Evolutionary conservation across 2,113 vertebrate genomes (phyloP).

Genomic region (Puma concolor): DNA sequence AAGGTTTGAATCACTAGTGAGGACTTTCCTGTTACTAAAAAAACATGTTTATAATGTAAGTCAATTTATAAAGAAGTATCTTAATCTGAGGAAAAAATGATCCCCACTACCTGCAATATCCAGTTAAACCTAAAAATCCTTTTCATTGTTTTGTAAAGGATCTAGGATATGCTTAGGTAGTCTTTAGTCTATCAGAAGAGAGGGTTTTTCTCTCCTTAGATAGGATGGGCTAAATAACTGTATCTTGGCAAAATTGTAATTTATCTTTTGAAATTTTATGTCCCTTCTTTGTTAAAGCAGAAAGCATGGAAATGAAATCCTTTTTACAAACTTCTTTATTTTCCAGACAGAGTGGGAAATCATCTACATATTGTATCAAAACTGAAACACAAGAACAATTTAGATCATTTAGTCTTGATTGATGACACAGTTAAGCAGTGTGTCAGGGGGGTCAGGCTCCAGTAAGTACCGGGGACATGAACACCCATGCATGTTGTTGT

Average conservation of each 20-base stretch:
- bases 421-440: too few relatives aligned
- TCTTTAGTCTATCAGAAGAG: not conserved
- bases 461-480: not conserved
- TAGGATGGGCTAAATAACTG: not conserved
- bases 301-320: not conserved
- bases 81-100: not conserved
- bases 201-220: not conserved
- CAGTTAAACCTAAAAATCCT: not conserved
- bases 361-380: not conserved
- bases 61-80: not conserved
- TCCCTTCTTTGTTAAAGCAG: not conserved
- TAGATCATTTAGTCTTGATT: not conserved
- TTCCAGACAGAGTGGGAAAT: not conserved
- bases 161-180: not conserved
- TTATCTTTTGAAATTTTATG: not conserved
- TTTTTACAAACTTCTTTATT: not conserved
- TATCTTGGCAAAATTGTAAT: not conserved
- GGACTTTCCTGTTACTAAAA: not conserved
- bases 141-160: not conserved
- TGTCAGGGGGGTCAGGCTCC: not conserved
- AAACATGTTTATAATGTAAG: not conserved
- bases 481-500: not conserved
- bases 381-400: not conserved
- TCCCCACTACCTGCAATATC: not conserved
- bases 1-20: not conserved